Conservation (phyloP, 2,888 invertebrate genomes). For the Lasioglossum pauxillum region DNA sequence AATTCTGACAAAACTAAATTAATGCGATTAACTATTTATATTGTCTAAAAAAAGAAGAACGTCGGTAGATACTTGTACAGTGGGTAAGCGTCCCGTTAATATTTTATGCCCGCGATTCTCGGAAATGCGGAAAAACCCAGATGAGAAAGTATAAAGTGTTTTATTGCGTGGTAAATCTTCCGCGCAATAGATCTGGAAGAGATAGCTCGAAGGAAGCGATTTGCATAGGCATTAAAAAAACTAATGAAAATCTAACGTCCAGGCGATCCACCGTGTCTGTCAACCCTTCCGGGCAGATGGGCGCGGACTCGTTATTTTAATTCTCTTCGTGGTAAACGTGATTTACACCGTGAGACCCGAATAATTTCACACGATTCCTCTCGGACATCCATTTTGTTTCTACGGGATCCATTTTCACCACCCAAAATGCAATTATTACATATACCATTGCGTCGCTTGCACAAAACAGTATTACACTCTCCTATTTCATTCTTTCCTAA, state of each 20-base stretch:
- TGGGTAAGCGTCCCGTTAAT: slow-evolving; percentile 41
- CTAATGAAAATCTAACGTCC: slow-evolving; percentile 70
- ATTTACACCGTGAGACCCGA: slow-evolving; percentile 1
- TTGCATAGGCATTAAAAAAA: slow-evolving; percentile 76
- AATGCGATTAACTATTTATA: neutral
- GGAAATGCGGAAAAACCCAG: slow-evolving; percentile 36
- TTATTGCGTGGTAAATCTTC: slow-evolving; percentile 75
- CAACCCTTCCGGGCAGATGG: neutral
- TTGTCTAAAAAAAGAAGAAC: neutral
- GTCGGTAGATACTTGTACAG: slow-evolving; percentile 16
- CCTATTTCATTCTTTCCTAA: too few relatives aligned
- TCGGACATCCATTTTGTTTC: neutral
- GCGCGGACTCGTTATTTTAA: slow-evolving; percentile 30
- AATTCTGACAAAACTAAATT: neutral
- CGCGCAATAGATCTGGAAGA: slow-evolving; percentile 59
- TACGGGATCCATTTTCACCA: neutral
- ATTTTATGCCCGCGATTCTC: slow-evolving; percentile 45
- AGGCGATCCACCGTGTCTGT: slow-evolving; percentile 20
- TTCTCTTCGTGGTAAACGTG: slow-evolving; percentile 21
- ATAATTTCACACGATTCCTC: slow-evolving; percentile 22
- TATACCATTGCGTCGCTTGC: too few relatives aligned
- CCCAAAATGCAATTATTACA: too few relatives aligned
- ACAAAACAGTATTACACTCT: too few relatives aligned
- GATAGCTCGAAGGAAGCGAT: slow-evolving; percentile 67
- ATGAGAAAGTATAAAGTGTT: slow-evolving; percentile 69